Evolutionary conservation across 1,140 invertebrate genomes (phyloP), one percentile per base, ranked within the genome.

Genomic region (Drosophila busckii): DNA sequence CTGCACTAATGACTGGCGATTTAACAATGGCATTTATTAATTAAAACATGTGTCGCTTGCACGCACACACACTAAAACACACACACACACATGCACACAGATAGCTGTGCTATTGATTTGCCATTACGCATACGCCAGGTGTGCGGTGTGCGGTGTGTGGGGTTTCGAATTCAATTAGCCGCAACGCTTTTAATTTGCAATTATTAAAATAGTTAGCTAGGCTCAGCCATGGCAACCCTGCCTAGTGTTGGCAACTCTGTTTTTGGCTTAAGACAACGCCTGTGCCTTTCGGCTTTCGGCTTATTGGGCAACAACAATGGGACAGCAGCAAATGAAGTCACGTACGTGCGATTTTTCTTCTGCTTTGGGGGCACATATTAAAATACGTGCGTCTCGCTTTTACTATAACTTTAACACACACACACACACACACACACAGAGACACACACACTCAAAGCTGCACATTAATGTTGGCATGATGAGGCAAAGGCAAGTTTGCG

Each of bases 311-410:
- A 65, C 62, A 75, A 65, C 73, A 73, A 41, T 68, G 73, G 60
- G 37, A 60, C 75, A 71, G 68, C 78, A 69, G 54, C 61, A 85
- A 85, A 85, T 85, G 83, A 85, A 85, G 83, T 85, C 83, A 85
- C 83, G 83, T 85, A 73, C 71, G 68, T 76, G 76, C 65, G 83
- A 85, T 85, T 83, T 85, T 85, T 85, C 83, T 85, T 85, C 70
- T 80, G 75, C 73, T 83, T 85, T 85, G 65, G 82, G 50, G 76
- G 68, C 83, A 80, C 70, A 85, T 85, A 85, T 85, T 85, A 85
- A 85, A 78, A 85, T 85, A 85, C 83, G 83, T 85, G 82, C 68
- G 73, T 69, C 61, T 82, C 59, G 48, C 71, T 64, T 78, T 78
- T 80, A 78, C 73, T 78, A 78, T 78, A 78, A 78, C 73, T 78